These are phyloP conservation scores for Catocala fraxini DNA, from an alignment of 2,888 invertebrate species.

Conservation along the genomic window DNA sequence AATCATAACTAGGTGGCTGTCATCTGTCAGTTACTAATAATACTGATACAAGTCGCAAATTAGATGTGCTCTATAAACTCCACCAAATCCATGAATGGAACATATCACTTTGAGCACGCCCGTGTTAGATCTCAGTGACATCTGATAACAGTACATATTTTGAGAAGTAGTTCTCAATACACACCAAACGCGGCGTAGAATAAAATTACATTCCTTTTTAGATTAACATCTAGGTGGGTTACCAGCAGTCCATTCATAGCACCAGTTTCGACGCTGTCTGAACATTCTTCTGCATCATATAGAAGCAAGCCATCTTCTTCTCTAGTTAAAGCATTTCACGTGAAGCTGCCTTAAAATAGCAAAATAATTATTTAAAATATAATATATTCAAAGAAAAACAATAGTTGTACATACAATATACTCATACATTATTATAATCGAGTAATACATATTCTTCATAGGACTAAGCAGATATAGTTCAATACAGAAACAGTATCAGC, in stretches of 20 bases:
- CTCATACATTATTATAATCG: too few relatives aligned
- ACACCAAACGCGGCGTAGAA: neutral
- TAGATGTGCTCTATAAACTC: too few relatives aligned
- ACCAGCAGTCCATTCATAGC: conserved; percentile 36
- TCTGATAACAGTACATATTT: neutral
- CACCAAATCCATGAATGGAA: too few relatives aligned
- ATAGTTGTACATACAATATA: neutral
- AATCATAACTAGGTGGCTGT: too few relatives aligned
- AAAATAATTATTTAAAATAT: conserved; percentile 27
- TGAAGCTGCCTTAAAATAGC: conserved; percentile 39
- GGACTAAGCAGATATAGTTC: too few relatives aligned
- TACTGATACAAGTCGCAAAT: too few relatives aligned
- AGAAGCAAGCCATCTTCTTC: conserved; percentile 28
- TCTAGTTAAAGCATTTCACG: conserved; percentile 32
- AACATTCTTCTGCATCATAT: conserved; percentile 26
- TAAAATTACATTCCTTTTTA: conserved; percentile 21
- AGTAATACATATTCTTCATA: too few relatives aligned
- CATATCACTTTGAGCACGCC: too few relatives aligned
- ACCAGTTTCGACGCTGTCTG: conserved; percentile 20
- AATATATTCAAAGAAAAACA: neutral
- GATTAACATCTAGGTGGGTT: conserved; percentile 28
- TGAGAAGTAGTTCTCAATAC: neutral
- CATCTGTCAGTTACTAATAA: too few relatives aligned
- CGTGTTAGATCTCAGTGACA: too few relatives aligned
- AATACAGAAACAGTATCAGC: too few relatives aligned